Conservation (phyloP, 53 echinoderm and acorn worm species). For the Echinarachnius parma region DNA sequence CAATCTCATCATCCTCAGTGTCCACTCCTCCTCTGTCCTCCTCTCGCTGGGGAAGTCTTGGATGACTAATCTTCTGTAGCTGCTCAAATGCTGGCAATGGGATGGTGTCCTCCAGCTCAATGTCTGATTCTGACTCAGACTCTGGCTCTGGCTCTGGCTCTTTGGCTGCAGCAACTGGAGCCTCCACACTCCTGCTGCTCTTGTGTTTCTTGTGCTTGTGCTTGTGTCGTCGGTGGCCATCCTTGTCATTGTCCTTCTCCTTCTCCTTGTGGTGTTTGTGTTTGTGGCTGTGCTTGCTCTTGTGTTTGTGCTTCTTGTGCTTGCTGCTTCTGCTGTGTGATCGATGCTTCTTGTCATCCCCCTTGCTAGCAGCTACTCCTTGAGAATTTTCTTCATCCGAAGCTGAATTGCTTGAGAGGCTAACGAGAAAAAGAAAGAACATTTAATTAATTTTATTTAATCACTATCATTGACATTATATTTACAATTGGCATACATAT, state of each 20-base stretch:
- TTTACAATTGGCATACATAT: too few species aligned
- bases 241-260: conserved; percentile 29
- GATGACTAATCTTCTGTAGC: background rate
- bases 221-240: conserved; percentile 54
- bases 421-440: background rate
- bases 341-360: conserved; percentile 8
- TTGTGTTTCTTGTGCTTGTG: conserved; percentile 61
- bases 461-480: too few species aligned
- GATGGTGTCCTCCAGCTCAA: conserved; percentile 32
- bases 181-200: background rate
- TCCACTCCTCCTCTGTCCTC: background rate
- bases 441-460: too few species aligned
- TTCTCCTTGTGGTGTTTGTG: conserved; percentile 28
- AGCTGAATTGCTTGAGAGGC: conserved; percentile 24
- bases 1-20: conserved; percentile 45
- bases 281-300: conserved; percentile 38
- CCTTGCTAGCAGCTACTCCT: background rate
- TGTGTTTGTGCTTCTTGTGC: conserved; percentile 47
- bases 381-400: conserved; percentile 14
- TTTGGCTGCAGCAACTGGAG: background rate
- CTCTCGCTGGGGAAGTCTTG: background rate
- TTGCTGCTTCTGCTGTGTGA: conserved; percentile 38
- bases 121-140: conserved; percentile 22
- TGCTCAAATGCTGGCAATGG: conserved; percentile 3
- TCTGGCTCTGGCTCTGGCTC: background rate